Conservation (phyloP, 2,113 vertebrate genomes). For the Thunnus thynnus region DNA sequence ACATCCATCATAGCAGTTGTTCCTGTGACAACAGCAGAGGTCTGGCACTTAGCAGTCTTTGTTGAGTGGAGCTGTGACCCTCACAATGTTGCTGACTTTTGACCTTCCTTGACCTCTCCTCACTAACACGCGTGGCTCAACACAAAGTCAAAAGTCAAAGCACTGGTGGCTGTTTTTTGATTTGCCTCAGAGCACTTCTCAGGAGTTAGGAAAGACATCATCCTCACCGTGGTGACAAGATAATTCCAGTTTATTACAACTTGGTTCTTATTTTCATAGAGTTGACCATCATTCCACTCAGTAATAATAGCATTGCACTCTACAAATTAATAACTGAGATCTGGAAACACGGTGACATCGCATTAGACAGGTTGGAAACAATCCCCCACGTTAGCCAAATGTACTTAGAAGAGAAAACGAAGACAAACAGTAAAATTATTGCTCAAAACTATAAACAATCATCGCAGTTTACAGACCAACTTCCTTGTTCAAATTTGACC, state of each 20-base stretch:
- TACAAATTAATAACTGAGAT: too few species aligned
- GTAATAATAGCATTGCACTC: too few species aligned
- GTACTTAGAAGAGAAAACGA: too few species aligned
- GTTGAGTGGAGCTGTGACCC: slow-evolving; percentile 20
- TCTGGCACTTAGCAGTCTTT: slow-evolving; percentile 32
- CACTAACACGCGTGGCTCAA: slow-evolving; percentile 6
- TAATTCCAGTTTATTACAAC: neutral
- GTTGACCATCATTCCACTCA: too few species aligned
- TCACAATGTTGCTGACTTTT: slow-evolving; percentile 32
- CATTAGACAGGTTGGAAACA: too few species aligned
- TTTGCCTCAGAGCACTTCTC: neutral
- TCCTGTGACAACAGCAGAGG: slow-evolving; percentile 28
- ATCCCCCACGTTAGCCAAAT: too few species aligned
- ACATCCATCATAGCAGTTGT: slow-evolving; percentile 61
- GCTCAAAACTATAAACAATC: too few species aligned
- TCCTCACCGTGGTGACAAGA: neutral
- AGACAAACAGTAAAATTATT: too few species aligned
- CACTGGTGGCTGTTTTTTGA: slow-evolving; percentile 1
- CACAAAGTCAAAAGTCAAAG: slow-evolving; percentile 11
- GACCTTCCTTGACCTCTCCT: slow-evolving; percentile 45
- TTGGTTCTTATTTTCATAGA: too few species aligned
- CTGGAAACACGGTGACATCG: too few species aligned
- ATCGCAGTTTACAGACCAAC: too few species aligned
- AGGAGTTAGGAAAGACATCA: neutral
- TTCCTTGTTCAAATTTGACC: too few species aligned